phyloP scores from a whole-genome alignment of 2,113 vertebrate genomes.

The Rousettus leschenaultii region DNA sequence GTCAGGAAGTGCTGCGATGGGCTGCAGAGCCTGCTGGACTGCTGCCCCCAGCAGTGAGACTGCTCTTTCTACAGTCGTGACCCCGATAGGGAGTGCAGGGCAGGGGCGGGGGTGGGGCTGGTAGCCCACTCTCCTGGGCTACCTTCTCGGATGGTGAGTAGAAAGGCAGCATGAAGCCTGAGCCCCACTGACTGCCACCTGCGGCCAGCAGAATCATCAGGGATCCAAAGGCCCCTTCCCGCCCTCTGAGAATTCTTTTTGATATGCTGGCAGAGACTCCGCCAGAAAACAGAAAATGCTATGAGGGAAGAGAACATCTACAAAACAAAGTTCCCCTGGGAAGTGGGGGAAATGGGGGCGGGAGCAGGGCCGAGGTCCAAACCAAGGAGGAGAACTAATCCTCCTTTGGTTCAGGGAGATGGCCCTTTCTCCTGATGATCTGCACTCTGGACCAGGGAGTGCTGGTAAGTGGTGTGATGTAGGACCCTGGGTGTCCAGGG shows the following conservation, averaged over 20 bases:
- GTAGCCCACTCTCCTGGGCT: background rate
- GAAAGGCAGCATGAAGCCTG: background rate
- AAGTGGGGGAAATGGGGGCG: accelerated
- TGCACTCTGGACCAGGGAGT: constrained; percentile 52
- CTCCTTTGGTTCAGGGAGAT: constrained; percentile 19
- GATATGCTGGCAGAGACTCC: background rate
- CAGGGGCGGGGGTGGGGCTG: background rate
- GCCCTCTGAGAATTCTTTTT: background rate
- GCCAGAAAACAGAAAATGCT: background rate
- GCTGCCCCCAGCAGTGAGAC: background rate
- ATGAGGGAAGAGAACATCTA: background rate
- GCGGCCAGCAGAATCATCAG: background rate
- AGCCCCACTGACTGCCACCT: background rate
- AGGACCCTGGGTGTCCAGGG: background rate
- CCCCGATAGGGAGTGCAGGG: constrained; percentile 14
- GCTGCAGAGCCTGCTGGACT: constrained; percentile 59
- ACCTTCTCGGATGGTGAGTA: background rate
- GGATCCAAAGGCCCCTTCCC: background rate
- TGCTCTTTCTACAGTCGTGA: constrained; percentile 49
- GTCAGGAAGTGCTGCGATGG: constrained; percentile 10
- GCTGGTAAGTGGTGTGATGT: constrained; percentile 40
- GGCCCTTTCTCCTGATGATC: constrained; percentile 62
- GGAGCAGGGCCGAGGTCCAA: background rate
- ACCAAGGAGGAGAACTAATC: constrained; percentile 52
- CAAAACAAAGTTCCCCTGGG: constrained; percentile 15